Conservation (phyloP, 2,797 vertebrate genomes). For the Tokudaia muenninki region DNA sequence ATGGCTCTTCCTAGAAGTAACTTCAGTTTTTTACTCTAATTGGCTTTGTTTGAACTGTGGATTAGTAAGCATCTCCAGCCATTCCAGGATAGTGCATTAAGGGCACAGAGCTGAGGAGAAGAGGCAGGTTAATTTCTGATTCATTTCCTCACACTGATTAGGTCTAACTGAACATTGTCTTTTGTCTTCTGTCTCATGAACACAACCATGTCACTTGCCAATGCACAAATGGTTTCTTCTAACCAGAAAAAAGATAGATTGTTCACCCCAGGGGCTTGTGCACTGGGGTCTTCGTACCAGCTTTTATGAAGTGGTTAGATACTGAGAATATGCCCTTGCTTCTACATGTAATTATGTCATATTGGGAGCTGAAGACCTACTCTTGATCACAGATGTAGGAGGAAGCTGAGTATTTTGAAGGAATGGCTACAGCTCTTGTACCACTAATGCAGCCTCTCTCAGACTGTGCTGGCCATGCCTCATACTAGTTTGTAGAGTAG, state of each 20-base stretch:
- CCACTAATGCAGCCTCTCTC: no score
- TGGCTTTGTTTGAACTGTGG: no score
- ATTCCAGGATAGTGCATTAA: neutral
- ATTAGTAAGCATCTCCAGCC: neutral
- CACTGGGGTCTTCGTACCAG: neutral
- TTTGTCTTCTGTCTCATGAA: neutral
- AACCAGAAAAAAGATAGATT: no score
- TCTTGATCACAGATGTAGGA: neutral
- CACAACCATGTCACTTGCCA: no score
- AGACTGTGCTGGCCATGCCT: neutral
- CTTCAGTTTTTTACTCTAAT: no score
- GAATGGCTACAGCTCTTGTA: neutral
- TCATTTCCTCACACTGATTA: neutral
- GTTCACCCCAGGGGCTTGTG: no score
- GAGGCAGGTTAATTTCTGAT: neutral
- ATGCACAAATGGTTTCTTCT: neutral
- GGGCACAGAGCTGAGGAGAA: neutral
- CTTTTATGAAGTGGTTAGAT: neutral
- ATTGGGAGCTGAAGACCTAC: no score
- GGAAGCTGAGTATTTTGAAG: neutral
- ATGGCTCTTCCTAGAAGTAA: no score
- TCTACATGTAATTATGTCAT: neutral
- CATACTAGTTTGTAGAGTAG: neutral
- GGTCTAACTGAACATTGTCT: no score
- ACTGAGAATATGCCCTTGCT: neutral